Percentiles rank a stretch among this genome's conserved stretches.
Evolutionary conservation across 2,888 invertebrate species (phyloP).

Genomic region (Rhagium mordax): DNA sequence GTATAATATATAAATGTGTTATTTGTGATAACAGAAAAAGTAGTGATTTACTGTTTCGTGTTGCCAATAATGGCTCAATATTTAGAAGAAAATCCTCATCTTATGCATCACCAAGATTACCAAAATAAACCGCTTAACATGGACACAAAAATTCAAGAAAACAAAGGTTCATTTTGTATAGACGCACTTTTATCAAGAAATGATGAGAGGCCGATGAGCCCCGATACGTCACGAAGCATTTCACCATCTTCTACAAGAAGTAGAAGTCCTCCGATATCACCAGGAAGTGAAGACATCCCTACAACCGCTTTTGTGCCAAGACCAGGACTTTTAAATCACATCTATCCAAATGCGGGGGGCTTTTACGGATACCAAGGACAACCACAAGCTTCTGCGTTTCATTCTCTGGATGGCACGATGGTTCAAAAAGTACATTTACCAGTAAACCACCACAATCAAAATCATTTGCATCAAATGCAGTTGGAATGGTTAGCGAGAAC

Average conservation of each 20-base stretch:
- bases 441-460: constrained; percentile 67
- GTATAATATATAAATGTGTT: not conserved
- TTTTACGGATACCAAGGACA: constrained; percentile 71
- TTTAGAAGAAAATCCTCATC: constrained; percentile 57
- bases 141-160: constrained; percentile 68
- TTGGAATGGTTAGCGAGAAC: constrained; percentile 91
- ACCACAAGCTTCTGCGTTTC: constrained; percentile 72
- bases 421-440: constrained; percentile 71
- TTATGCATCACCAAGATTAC: constrained; percentile 57
- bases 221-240: constrained; percentile 66
- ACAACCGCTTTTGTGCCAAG: constrained; percentile 74
- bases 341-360: constrained; percentile 63
- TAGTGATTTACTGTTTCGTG: constrained; percentile 17
- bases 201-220: constrained; percentile 62
- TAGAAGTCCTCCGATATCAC: constrained; percentile 89
- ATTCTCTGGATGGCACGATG: constrained; percentile 72
- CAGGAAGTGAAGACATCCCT: constrained; percentile 84
- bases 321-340: constrained; percentile 73
- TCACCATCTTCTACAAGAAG: constrained; percentile 74
- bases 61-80: constrained; percentile 60
- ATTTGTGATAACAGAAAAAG: not conserved
- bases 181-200: constrained; percentile 84
- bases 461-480: constrained; percentile 84
- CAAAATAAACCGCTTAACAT: constrained; percentile 59
- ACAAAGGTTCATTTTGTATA: constrained; percentile 86